Conservation (phyloP, 2,888 invertebrate species). For the Drosophila rubida region DNA sequence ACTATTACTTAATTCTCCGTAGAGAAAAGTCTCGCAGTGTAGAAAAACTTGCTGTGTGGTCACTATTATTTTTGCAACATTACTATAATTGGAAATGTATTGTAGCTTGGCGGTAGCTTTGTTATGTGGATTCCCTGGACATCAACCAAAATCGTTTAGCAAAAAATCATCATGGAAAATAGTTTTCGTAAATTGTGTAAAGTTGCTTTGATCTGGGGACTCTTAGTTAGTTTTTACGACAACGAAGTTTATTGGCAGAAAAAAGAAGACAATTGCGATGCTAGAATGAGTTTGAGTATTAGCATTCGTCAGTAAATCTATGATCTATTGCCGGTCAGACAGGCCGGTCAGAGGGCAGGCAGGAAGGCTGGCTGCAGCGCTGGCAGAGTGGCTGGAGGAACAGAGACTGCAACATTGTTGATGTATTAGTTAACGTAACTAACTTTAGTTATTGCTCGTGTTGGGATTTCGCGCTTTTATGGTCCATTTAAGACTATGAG, state of each 20-base stretch:
- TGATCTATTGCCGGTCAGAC: constrained; percentile 11
- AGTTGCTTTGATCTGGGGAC: background rate
- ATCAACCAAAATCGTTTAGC: background rate
- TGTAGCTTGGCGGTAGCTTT: background rate
- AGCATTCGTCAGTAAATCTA: constrained; percentile 11
- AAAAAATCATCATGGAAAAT: background rate
- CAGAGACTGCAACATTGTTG: constrained; percentile 69
- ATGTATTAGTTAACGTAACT: constrained; percentile 79
- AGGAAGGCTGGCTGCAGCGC: constrained; percentile 4
- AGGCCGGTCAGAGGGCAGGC: background rate
- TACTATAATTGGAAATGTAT: background rate
- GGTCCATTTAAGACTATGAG: constrained; percentile 80
- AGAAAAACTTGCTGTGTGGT: background rate
- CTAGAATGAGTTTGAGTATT: background rate
- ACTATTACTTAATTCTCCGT: background rate
- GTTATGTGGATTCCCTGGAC: background rate
- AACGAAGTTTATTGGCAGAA: background rate
- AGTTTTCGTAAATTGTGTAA: background rate
- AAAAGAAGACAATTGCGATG: background rate
- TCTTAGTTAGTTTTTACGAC: background rate
- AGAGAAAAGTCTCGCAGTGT: background rate
- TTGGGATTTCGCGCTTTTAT: constrained; percentile 77
- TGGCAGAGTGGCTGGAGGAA: background rate
- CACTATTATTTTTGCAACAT: background rate
- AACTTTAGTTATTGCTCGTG: constrained; percentile 81